Conservation (phyloP, 2,888 invertebrate species). For the Deroplatys truncata region DNA sequence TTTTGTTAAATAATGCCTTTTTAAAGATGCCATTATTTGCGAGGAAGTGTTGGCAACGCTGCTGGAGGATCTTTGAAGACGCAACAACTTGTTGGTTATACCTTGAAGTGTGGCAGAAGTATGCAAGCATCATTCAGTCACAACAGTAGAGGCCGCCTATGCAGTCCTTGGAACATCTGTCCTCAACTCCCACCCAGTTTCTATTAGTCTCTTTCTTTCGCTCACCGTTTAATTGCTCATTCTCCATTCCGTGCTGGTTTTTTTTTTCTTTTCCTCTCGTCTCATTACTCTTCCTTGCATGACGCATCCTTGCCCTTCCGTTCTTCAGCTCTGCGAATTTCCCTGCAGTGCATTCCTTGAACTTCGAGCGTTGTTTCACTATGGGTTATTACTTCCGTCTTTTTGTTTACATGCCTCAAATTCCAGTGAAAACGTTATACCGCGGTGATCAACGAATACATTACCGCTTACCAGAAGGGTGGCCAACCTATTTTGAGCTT, state of each 20-base stretch:
- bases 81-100: too few relatives aligned
- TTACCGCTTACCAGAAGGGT: too few relatives aligned
- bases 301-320: not conserved
- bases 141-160: too few relatives aligned
- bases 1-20: too few relatives aligned
- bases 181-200: not conserved
- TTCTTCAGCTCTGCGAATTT: not conserved
- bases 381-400: not conserved
- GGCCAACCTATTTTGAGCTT: too few relatives aligned
- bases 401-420: not conserved
- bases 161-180: not conserved
- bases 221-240: not conserved
- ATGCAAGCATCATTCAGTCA: not conserved
- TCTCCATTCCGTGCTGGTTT: not conserved
- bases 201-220: not conserved
- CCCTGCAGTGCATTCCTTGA: not conserved
- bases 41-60: too few relatives aligned
- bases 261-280: not conserved
- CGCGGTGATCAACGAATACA: too few relatives aligned
- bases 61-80: too few relatives aligned
- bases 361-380: not conserved
- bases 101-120: too few relatives aligned
- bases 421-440: too few relatives aligned
- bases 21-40: too few relatives aligned
- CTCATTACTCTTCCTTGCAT: not conserved